These are phyloP conservation scores for Aspidiotus rigidus DNA, from an alignment of 2,888 invertebrate species.

Conservation along the genomic window DNA sequence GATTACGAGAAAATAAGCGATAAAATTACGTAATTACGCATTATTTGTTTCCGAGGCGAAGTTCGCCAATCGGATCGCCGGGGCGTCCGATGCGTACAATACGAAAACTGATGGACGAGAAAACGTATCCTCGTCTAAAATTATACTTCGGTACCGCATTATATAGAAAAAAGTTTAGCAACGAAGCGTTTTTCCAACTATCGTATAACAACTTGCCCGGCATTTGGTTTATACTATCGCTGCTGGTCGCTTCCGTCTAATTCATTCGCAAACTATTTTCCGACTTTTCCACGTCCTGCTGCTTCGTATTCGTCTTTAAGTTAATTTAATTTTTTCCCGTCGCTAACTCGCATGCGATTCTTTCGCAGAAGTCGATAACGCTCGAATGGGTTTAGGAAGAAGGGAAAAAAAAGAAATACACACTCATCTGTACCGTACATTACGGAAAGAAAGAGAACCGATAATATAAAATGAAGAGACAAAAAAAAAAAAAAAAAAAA, in stretches of 20 bases:
- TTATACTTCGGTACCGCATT: too few relatives aligned
- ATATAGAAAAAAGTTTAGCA: neutral
- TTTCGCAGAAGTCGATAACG: neutral
- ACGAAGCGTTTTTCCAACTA: neutral
- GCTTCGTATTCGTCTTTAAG: neutral
- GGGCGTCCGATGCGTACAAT: too few relatives aligned
- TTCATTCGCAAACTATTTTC: neutral
- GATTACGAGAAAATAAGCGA: too few relatives aligned
- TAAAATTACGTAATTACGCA: too few relatives aligned
- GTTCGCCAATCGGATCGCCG: too few relatives aligned
- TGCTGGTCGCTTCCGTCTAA: neutral
- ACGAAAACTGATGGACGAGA: too few relatives aligned
- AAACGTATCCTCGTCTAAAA: too few relatives aligned
- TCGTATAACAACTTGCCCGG: constrained; percentile 2
- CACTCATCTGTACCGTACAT: too few relatives aligned
- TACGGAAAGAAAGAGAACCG: neutral
- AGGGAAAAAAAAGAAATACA: too few relatives aligned
- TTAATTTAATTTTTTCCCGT: neutral
- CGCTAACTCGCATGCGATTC: neutral
- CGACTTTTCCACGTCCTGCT: neutral
- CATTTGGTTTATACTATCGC: neutral
- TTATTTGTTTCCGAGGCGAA: too few relatives aligned
- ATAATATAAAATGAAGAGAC: neutral
- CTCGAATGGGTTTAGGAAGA: neutral
- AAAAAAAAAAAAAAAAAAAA: neutral